A percentile compares a stretch with the other conserved stretches of the same genome.
phyloP scores from a whole-genome alignment of 2,888 invertebrate genomes.

The Chalcis sispes region DNA sequence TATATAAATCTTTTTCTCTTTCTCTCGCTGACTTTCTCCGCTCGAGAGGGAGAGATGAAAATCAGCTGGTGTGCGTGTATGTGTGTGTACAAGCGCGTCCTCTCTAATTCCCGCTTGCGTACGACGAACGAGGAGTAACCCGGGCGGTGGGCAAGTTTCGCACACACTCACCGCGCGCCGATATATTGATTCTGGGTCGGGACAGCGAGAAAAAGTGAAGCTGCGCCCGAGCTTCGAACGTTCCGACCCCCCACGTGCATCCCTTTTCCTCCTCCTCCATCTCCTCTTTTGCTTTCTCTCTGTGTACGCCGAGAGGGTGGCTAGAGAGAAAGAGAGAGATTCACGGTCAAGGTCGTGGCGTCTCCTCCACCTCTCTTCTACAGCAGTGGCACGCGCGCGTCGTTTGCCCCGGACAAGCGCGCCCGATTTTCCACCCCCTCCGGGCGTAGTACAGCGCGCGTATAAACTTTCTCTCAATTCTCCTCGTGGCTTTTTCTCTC shows the following conservation, averaged over 20 bases:
- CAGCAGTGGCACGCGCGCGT: conserved; percentile 28
- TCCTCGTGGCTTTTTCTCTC: too few species aligned
- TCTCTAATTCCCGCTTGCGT: background rate
- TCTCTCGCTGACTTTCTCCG: too few species aligned
- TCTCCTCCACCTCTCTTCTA: too few species aligned
- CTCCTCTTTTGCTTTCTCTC: background rate
- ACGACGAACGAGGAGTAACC: too few species aligned
- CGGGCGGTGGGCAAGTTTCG: too few species aligned
- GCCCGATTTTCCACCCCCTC: background rate
- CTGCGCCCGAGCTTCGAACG: background rate
- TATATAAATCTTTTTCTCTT: too few species aligned
- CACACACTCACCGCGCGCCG: background rate
- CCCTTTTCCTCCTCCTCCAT: too few species aligned
- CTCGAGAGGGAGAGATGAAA: too few species aligned
- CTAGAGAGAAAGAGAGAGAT: conserved; percentile 13
- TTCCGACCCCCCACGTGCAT: background rate
- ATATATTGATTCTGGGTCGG: conserved; percentile 47
- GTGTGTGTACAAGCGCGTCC: background rate
- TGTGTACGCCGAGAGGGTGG: conserved; percentile 58
- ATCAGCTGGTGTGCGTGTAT: too few species aligned
- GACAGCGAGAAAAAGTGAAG: background rate
- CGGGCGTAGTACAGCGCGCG: background rate
- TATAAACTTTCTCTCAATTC: too few species aligned
- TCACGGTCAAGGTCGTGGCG: conserved; percentile 51
- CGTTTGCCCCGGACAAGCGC: background rate